A percentile compares a stretch with the other conserved stretches of the same genome.
Evolutionary conservation across 2,888 invertebrate genomes (phyloP).

Genomic region (Psylliodes chrysocephalus): DNA sequence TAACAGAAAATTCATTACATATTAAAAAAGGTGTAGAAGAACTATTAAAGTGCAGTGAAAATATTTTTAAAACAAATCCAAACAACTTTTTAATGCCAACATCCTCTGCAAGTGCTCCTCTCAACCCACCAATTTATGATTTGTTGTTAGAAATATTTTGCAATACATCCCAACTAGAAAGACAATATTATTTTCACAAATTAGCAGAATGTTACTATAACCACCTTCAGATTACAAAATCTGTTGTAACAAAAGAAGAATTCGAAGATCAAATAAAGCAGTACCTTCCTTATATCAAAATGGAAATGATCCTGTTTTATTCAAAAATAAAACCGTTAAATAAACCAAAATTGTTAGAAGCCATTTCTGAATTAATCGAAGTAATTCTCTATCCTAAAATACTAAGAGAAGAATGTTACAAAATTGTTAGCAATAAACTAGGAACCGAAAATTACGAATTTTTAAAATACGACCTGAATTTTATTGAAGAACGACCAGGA

Average conservation of each 20-base stretch:
- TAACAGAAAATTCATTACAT: not conserved
- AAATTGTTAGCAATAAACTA: conserved; percentile 43
- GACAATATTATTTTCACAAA: not conserved
- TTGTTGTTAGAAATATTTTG: not conserved
- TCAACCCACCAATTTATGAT: not conserved
- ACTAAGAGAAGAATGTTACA: conserved; percentile 46
- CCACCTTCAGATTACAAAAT: not conserved
- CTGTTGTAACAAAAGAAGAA: not conserved
- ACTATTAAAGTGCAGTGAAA: not conserved
- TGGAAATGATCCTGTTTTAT: conserved; percentile 12
- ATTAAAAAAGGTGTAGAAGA: not conserved
- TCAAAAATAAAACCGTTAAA: not conserved
- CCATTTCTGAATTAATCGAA: conserved; percentile 15
- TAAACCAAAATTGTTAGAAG: not conserved
- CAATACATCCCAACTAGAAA: not conserved
- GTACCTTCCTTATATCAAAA: conserved; percentile 24
- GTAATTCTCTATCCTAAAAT: conserved; percentile 28
- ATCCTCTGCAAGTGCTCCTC: not conserved
- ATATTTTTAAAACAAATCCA: not conserved
- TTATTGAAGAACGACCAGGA: conserved; percentile 46
- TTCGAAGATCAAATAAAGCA: conserved; percentile 23
- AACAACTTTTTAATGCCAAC: not conserved
- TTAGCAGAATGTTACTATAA: not conserved
- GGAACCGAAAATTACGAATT: conserved; percentile 43
- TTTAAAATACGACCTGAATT: conserved; percentile 35